A percentile compares a stretch with the other conserved stretches of the same genome.
These are phyloP conservation scores for Mus minutoides DNA, from an alignment of 2,797 vertebrate genomes.

Conservation along the genomic window DNA sequence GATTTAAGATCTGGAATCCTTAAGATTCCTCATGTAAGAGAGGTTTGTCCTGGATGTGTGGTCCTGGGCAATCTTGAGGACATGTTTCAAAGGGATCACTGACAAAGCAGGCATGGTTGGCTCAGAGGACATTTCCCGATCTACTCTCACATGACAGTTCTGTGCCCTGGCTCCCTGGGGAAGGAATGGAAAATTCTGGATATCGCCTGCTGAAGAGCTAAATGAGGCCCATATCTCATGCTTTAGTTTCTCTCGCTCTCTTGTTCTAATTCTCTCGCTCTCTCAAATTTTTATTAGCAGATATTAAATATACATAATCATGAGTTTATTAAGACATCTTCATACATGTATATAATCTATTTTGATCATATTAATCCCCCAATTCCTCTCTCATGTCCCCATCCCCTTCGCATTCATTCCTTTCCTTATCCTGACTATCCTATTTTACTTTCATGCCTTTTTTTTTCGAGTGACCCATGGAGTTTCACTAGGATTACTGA, in stretches of 20 bases:
- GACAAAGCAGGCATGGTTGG: not conserved
- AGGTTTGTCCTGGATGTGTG: not conserved
- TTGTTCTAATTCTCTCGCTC: not conserved
- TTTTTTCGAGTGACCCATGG: not conserved
- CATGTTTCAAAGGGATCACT: conserved; percentile 5
- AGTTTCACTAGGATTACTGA: not conserved
- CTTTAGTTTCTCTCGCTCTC: not conserved
- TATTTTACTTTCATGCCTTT: not conserved
- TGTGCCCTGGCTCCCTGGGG: not conserved
- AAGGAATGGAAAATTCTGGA: not conserved
- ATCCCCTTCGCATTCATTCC: not conserved
- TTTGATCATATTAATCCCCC: not conserved
- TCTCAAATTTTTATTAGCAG: not conserved
- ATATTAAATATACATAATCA: not conserved
- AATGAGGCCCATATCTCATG: not conserved
- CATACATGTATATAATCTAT: not conserved
- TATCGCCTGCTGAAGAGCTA: not conserved
- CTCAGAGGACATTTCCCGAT: not conserved
- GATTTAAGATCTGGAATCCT: not conserved
- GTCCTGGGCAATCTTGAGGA: conserved; percentile 27
- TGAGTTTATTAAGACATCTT: not conserved
- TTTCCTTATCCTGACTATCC: not conserved
- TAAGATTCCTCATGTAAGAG: not conserved
- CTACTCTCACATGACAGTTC: not conserved
- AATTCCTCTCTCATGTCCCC: not conserved